Evolutionary conservation across 2,113 vertebrate species (phyloP), one percentile per base, ranked within the genome.

Genomic region (Lamprologus ornatipinnis): DNA sequence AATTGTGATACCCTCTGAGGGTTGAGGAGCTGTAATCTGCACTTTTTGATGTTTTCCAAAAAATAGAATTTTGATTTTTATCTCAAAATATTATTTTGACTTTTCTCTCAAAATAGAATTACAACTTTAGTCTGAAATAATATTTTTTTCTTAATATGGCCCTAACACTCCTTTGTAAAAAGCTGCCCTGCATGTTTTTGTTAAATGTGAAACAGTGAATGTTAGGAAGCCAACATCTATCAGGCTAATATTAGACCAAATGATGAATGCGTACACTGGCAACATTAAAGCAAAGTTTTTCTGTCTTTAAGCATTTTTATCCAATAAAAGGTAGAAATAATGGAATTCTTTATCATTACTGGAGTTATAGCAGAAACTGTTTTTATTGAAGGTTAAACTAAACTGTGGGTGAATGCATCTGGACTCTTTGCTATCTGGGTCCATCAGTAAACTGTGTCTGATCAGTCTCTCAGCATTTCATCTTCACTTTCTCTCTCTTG

Each of bases 161-260:
- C 10, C 60, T 21, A 65, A 37, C 19, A 65, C 19, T 65, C 60
- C 0, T 65, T 37, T 1, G 2, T 65, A 65, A 37, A 65, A 65
- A 2, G 60, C 33, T 65, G 60, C 19, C 60, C 33, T 37, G 60
- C 10, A 8, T 37, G 8, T 65, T 37, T 37, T 65, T 65, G 33
- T 65, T n/a, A 65, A 65, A 65, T 65, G 6, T 37, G 4, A 37
- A 65, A n/a, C 33, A 2, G 31, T 13, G 4, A 65, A 37, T 13
- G 0, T 65, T 0, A 65, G 19, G 60, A 37, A 4, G 19, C 6
- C 60, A 37, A 4, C 10, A 65, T 21, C 60, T 65, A 37, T 65
- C 60, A 65, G 33, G 60, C 6, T 65, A 21, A 65, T 65, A 65
- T 65, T 65, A 4, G 60, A 65, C 19, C 60, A 65, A 65, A 65